These are phyloP conservation scores for Antechinus stuartii DNA, from an alignment of 2,113 vertebrate genomes.

Conservation along the genomic window DNA sequence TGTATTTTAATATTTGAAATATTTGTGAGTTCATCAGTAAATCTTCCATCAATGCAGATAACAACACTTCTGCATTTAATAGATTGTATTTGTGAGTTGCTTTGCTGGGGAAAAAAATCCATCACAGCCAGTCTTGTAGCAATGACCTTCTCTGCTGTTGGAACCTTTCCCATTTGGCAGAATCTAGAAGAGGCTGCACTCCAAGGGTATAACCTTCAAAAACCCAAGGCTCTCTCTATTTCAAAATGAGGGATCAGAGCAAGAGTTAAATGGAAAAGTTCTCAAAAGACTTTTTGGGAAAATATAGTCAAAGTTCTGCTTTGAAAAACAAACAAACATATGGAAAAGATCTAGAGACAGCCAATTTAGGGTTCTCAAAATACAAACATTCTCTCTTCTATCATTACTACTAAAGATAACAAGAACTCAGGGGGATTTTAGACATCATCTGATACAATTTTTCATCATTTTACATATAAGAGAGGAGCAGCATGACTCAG, in stretches of 20 bases:
- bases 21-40: neutral
- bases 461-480: neutral
- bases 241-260: neutral
- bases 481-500: neutral
- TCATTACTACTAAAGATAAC: neutral
- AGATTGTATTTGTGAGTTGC: neutral
- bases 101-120: neutral
- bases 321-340: neutral
- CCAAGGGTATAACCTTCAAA: neutral
- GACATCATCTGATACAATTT: neutral
- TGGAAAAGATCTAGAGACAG: neutral
- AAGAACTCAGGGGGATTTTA: neutral
- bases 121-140: neutral
- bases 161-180: neutral
- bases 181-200: neutral
- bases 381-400: neutral
- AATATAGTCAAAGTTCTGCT: neutral
- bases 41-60: neutral
- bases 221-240: neutral
- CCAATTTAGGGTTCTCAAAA: neutral
- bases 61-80: neutral
- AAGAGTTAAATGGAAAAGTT: neutral
- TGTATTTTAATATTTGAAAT: neutral
- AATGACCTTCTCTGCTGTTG: neutral
- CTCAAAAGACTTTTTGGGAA: neutral